Evolutionary conservation across 2,888 invertebrate species (phyloP), one percentile per base, ranked within the genome.

Genomic region (Dynastes tityus): DNA sequence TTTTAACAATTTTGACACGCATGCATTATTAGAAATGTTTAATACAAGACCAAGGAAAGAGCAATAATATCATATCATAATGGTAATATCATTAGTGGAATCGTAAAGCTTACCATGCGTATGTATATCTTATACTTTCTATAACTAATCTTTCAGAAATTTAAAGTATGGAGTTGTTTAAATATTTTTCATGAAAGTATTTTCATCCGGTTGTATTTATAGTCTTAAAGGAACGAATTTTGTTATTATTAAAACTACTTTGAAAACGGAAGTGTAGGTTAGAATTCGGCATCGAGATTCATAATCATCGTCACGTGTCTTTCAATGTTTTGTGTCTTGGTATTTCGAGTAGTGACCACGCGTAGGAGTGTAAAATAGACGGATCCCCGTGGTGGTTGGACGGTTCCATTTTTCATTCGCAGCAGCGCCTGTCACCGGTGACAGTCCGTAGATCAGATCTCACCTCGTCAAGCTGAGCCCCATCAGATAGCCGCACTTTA

Each of bases 391-490:
- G 80, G 81, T 78, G 81, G 80, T 76, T 78, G 80, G 81, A 79
- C 80, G 80, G 83, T 85, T 86, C 85, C 85, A 86, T 86, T 86
- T 86, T 85, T 86, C 86, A 86, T 85, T 86, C 85, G 81, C 86
- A 86, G 85, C 86, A 84, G 85, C 84, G 83, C 84, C 86, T 86
- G 86, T 86, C 86, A 85, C 83, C 84, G 83, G 84, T 85, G 86
- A 85, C 86, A 86, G 85, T 83, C 82, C 83, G 83, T 84, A 85
- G 85, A 86, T 86, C 84, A 83, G 85, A 86, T 86, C 85, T 85
- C 83, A 81, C 81, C 85, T 84, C 84, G 85, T 85, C 85, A 85
- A 82, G 82, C 81, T 80, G 81, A 80, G 79, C 78, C 80, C 82
- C 79, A 82, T 82, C 82, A 82, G 82, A 82, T 82, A 82, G 81